Percentiles rank a stretch among this genome's conserved stretches.
Conservation (phyloP, 1,140 invertebrate genomes). For the Trichomalopsis sarcophagae region DNA sequence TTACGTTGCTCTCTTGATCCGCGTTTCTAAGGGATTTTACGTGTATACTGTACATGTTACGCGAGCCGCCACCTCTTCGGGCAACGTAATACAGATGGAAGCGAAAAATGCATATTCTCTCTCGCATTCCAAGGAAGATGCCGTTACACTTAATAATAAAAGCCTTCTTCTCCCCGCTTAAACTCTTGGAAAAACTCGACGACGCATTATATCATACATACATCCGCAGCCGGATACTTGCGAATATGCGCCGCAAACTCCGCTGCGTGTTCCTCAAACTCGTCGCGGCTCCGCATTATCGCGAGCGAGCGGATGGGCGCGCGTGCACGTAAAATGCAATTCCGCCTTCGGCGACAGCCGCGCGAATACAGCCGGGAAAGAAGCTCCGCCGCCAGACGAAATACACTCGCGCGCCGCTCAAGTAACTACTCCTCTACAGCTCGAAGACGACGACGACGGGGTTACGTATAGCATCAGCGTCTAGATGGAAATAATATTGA, state of each 20-base stretch:
- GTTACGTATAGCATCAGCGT: neutral
- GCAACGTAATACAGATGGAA: too few species aligned
- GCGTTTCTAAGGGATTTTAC: neutral
- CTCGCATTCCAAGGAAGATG: too few species aligned
- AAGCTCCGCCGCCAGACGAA: neutral
- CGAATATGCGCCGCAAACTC: neutral
- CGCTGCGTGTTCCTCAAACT: neutral
- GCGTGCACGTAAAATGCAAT: constrained; percentile 35
- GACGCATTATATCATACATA: neutral
- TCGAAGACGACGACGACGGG: neutral
- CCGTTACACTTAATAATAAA: neutral
- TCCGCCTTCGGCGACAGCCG: neutral
- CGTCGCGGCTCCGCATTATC: constrained; percentile 21
- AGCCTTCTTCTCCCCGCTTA: too few species aligned
- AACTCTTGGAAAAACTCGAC: neutral
- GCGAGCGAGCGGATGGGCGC: too few species aligned
- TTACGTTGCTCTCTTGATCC: neutral
- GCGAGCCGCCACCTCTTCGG: too few species aligned
- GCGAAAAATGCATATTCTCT: too few species aligned
- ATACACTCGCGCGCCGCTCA: neutral
- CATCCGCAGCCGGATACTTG: neutral
- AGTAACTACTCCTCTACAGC: neutral
- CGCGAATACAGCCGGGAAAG: neutral
- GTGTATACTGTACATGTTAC: too few species aligned
- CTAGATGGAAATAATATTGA: constrained; percentile 39